These are phyloP conservation scores for Rhamnusium bicolor DNA, from an alignment of 2,888 invertebrate genomes.

Conservation along the genomic window DNA sequence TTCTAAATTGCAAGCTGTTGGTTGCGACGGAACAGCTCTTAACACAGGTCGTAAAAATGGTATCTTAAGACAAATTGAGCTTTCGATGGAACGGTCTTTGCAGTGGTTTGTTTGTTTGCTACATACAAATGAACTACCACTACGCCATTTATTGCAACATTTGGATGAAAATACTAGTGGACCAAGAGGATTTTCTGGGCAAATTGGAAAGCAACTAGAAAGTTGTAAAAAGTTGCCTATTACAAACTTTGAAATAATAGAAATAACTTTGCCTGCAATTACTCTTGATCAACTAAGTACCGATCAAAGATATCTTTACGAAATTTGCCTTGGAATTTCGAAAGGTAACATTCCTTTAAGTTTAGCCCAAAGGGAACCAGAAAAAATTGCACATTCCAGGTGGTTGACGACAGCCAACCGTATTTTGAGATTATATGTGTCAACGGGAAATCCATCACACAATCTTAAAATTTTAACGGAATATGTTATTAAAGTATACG, in stretches of 20 bases:
- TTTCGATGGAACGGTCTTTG: slow-evolving; percentile 20
- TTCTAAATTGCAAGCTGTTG: slow-evolving; percentile 29
- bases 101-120: slow-evolving; percentile 33
- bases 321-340: slow-evolving; percentile 29
- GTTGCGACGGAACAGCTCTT: slow-evolving; percentile 32
- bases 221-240: slow-evolving; percentile 24
- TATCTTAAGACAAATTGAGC: slow-evolving; percentile 26
- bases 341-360: not conserved
- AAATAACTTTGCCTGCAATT: slow-evolving; percentile 31
- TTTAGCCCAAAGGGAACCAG: not conserved
- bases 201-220: slow-evolving; percentile 33
- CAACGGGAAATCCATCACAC: too few species aligned
- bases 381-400: slow-evolving; percentile 12
- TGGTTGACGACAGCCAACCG: slow-evolving; percentile 5
- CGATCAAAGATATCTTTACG: slow-evolving; percentile 33
- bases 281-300: slow-evolving; percentile 32
- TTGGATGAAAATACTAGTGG: slow-evolving; percentile 33
- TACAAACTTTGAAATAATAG: slow-evolving; percentile 34
- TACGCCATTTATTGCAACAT: not conserved
- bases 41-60: slow-evolving; percentile 36
- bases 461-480: too few species aligned
- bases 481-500: too few species aligned
- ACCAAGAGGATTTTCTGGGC: slow-evolving; percentile 33
- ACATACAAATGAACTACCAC: not conserved
- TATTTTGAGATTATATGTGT: too few species aligned